Evolutionary conservation across 1,140 invertebrate genomes (phyloP).

Genomic region (Neodiprion virginianus): DNA sequence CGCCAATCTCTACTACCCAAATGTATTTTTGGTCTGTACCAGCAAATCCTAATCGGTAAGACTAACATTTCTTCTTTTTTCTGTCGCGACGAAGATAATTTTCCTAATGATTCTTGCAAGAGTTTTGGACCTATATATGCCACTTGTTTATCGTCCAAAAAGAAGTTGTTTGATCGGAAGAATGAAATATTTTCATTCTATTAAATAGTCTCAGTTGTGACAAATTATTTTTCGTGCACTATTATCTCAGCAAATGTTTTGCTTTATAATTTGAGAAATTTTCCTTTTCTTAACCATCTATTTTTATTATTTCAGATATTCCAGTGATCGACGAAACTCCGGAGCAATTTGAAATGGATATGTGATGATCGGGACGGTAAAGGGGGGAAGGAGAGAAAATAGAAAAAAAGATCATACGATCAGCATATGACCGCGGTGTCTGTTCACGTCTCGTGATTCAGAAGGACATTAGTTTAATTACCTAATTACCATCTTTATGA

Average conservation of each 20-base stretch:
- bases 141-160: neutral
- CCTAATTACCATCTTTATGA: too few relatives aligned
- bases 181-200: neutral
- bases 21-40: too few relatives aligned
- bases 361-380: slow-evolving; percentile 36
- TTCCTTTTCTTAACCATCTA: too few relatives aligned
- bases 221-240: neutral
- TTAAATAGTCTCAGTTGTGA: neutral
- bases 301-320: slow-evolving; percentile 36
- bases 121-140: too few relatives aligned
- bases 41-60: too few relatives aligned
- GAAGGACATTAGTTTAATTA: too few relatives aligned
- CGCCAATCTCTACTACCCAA: neutral
- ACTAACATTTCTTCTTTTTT: too few relatives aligned
- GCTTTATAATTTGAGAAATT: neutral
- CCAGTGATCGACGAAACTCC: slow-evolving; percentile 44
- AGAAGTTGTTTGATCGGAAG: neutral
- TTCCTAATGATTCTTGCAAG: too few relatives aligned
- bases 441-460: slow-evolving; percentile 25
- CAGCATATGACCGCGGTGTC: slow-evolving; percentile 33
- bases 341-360: slow-evolving; percentile 55
- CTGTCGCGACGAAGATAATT: too few relatives aligned
- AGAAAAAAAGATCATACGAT: slow-evolving; percentile 10
- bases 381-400: neutral
- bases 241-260: neutral